phyloP scores from a whole-genome alignment of 2,888 invertebrate genomes.

The Blastobasis adustella region DNA sequence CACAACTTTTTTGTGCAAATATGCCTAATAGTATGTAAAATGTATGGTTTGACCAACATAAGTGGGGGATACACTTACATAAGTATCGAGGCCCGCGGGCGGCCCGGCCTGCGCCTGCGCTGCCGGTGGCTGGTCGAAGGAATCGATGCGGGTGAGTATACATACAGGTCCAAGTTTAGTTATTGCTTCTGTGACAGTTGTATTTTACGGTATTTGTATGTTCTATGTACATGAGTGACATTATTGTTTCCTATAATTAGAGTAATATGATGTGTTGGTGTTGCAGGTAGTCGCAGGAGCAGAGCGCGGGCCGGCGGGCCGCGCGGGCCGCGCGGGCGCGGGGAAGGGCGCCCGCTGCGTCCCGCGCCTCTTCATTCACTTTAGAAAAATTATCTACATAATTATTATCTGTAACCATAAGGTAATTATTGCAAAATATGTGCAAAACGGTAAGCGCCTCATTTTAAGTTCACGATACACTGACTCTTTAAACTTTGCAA shows the following conservation, averaged over 20 bases:
- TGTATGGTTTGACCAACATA: constrained; percentile 68
- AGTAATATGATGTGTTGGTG: background rate
- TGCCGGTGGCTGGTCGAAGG: constrained; percentile 9
- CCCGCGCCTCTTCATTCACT: constrained; percentile 24
- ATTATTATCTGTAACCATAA: constrained; percentile 51
- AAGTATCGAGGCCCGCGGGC: constrained; percentile 12
- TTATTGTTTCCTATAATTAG: background rate
- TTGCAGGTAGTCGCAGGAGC: constrained; percentile 16
- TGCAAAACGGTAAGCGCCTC: constrained; percentile 71
- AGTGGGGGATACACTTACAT: constrained; percentile 11
- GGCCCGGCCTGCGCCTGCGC: constrained; percentile 32
- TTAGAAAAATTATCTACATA: constrained; percentile 58
- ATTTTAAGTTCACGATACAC: constrained; percentile 65
- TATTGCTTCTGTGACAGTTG: too few species aligned
- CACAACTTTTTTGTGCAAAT: constrained; percentile 76
- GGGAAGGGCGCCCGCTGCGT: constrained; percentile 47
- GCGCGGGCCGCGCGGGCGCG: constrained; percentile 32
- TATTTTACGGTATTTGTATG: too few species aligned
- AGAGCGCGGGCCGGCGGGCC: constrained; percentile 19
- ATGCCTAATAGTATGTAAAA: constrained; percentile 71
- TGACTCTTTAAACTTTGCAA: constrained; percentile 62
- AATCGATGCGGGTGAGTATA: too few species aligned
- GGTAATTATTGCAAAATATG: constrained; percentile 67
- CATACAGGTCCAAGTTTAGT: too few species aligned
- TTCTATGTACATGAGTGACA: background rate